Base-by-base conservation (phyloP, 2,888 invertebrate genomes). In the Rhagonycha lutea region DNA sequence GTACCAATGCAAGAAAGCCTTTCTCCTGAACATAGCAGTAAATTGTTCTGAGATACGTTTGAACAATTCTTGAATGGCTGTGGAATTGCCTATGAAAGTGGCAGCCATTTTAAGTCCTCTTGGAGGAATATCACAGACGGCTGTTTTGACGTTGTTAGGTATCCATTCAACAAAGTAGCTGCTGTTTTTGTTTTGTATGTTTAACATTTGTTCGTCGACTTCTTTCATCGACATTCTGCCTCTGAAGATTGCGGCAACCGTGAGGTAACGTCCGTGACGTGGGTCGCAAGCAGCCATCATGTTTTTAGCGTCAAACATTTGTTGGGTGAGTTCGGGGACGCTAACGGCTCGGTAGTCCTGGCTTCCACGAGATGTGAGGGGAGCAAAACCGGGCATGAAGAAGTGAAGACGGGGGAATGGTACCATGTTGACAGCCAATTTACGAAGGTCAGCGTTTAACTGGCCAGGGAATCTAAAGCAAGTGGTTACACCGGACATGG, bases 1-100 rank as follows among this genome's bases (percentile, higher is more conserved):
- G 91, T 97, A 98, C 98, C 98, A 98, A 92, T 98, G 97, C 89
- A 98, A 92, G 93, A 98, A 98, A 75, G 94, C 94, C 86, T 92
- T 94, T 81, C 94, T 90, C 47, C 93, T 88, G 89, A 94, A 94
- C 94, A 94, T 95, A 84, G 94, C 94, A 12, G 92, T 92, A 86
- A 93, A 93, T 84, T 93, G 93, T 85, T 94, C 93, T 7, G 92
- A 91, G 80, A 93, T 92, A 82, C 93, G 88, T 86, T 93, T 93
- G 88, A 94, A 94, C 24, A 94, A 88, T 86, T 94, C 94, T 85
- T 94, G 94, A 79, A 94, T 94, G 83, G 94, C 93, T 7, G 94
- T 94, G 73, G 92, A 91, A 86, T 94, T 94, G 73, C 93, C 94
- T 82, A 94, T 93, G 86, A 95, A 95, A 1, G 94, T 95, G 62